Percentiles rank a stretch among this genome's conserved stretches.
These are phyloP conservation scores for Gryllus longicercus DNA, from an alignment of 2,888 invertebrate genomes.

Conservation along the genomic window DNA sequence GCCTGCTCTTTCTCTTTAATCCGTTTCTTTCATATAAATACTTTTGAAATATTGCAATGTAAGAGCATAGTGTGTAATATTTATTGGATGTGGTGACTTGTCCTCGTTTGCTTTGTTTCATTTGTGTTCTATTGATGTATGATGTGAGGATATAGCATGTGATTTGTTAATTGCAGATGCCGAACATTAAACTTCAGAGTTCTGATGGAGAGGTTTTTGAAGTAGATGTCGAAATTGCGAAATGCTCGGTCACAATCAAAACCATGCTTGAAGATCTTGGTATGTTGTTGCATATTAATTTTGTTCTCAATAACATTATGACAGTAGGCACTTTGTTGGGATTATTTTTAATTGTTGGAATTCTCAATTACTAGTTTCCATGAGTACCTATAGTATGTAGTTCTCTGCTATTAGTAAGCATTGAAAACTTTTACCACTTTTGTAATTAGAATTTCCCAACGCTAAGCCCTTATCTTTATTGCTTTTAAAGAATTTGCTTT, in stretches of 20 bases:
- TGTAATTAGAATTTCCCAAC: no score
- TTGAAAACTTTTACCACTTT: no score
- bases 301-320: no score
- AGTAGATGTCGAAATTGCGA: constrained; percentile 94
- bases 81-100: neutral
- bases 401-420: no score
- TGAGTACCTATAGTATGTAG: no score
- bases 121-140: neutral
- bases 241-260: constrained; percentile 96
- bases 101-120: neutral
- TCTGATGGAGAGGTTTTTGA: constrained; percentile 94
- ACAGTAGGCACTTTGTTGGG: neutral
- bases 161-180: constrained; percentile 62
- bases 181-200: constrained; percentile 89
- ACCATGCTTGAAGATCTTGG: constrained; percentile 95
- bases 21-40: neutral
- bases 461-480: no score
- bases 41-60: no score
- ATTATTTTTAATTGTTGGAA: neutral
- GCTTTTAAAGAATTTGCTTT: no score
- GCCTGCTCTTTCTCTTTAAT: neutral
- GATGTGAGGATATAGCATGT: no score
- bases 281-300: constrained; percentile 34
- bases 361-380: no score
- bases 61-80: neutral